Evolutionary conservation across 2,113 vertebrate species (phyloP).

Genomic region (Lathamus discolor): DNA sequence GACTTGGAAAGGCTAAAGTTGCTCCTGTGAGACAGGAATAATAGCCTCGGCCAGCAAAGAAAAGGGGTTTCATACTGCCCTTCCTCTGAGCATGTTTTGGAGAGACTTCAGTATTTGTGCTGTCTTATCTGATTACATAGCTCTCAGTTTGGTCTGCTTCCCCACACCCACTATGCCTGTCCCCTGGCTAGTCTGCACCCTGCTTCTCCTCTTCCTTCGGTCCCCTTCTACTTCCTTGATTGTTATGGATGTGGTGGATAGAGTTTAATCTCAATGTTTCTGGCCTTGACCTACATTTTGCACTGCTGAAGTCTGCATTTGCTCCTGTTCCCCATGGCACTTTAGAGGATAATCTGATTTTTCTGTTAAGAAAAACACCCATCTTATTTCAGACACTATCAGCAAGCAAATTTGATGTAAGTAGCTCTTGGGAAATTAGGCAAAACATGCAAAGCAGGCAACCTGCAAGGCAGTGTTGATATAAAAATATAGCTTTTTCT

Average conservation of each 20-base stretch:
- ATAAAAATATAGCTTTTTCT: background rate
- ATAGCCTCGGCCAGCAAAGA: background rate
- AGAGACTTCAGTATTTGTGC: background rate
- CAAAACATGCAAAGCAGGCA: background rate
- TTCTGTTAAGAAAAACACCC: background rate
- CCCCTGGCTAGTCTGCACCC: background rate
- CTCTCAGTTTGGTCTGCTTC: background rate
- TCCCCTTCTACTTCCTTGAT: background rate
- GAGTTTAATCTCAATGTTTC: background rate
- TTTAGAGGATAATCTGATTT: background rate
- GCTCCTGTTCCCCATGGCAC: background rate
- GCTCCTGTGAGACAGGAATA: background rate
- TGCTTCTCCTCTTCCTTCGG: fast-evolving
- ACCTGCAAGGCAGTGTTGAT: background rate
- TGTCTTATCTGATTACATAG: background rate
- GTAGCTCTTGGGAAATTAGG: background rate
- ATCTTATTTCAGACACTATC: background rate
- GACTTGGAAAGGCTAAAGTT: background rate
- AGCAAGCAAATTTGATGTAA: background rate
- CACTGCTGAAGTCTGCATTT: background rate
- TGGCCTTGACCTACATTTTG: background rate
- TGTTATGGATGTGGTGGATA: background rate
- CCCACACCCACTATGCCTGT: background rate
- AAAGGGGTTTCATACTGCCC: background rate
- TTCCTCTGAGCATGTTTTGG: background rate